These are phyloP conservation scores for Liposcelis brunnea DNA, from an alignment of 2,888 invertebrate species.

Conservation along the genomic window DNA sequence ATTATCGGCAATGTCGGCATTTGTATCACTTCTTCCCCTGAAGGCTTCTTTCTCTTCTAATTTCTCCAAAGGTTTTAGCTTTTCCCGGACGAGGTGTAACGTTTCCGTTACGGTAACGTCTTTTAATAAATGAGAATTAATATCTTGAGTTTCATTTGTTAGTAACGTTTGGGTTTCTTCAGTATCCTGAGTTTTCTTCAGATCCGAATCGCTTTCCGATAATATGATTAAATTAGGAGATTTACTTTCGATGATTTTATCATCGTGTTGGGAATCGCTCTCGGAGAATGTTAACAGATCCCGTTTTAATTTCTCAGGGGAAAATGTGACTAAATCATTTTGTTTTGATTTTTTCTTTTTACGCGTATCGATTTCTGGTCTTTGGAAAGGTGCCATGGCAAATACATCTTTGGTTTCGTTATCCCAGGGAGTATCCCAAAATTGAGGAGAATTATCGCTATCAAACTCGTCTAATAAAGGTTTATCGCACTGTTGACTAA, in stretches of 20 bases:
- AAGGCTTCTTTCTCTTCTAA: no score
- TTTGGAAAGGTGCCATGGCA: conserved; percentile 47
- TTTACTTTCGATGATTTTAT: no score
- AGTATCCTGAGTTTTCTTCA: background rate
- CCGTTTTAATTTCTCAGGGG: conserved; percentile 10
- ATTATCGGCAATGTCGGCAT: conserved; percentile 3
- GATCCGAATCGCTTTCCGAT: conserved; percentile 1
- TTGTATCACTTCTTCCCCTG: background rate
- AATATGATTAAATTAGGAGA: conserved; percentile 6
- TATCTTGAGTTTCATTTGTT: no score
- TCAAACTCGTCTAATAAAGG: conserved; percentile 15
- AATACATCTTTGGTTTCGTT: conserved; percentile 38
- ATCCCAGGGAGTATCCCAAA: conserved; percentile 9
- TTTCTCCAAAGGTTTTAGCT: background rate
- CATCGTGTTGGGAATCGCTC: no score
- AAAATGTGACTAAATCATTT: conserved; percentile 8
- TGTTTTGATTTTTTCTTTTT: conserved; percentile 5
- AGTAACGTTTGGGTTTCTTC: background rate
- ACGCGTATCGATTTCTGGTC: conserved; percentile 16
- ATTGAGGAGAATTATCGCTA: conserved; percentile 7
- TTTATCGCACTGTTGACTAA: conserved; percentile 14
- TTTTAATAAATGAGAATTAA: background rate
- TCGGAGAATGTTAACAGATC: conserved; percentile 11
- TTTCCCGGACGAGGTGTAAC: conserved; percentile 6
- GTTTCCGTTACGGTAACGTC: background rate